Conservation (phyloP, 2,888 invertebrate genomes). For the Papilio protenor region DNA sequence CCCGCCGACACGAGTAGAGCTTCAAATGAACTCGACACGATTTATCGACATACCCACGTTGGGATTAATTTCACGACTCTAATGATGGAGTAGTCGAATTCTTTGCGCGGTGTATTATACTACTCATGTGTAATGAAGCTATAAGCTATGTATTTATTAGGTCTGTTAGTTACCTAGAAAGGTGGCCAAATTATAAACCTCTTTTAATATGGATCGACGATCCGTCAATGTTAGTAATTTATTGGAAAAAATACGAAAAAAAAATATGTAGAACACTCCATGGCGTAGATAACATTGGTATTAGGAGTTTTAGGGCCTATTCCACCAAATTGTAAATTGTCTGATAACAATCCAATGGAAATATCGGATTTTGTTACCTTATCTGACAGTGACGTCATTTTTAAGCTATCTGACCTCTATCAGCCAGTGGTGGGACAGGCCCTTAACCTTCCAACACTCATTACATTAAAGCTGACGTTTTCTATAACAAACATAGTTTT, state of each 20-base stretch:
- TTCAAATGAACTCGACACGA: slow-evolving; percentile 45
- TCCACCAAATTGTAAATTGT: too few species aligned
- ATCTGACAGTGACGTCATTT: too few species aligned
- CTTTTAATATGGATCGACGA: neutral
- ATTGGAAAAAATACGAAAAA: neutral
- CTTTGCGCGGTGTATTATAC: neutral
- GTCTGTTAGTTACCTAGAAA: too few species aligned
- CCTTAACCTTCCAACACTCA: neutral
- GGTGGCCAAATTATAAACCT: neutral
- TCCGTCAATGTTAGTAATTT: neutral
- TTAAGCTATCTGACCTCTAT: too few species aligned
- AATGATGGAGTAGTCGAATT: neutral
- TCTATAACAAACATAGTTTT: neutral
- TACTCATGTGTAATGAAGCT: neutral
- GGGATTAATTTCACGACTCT: slow-evolving; percentile 29
- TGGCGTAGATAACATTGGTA: neutral
- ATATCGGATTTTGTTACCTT: too few species aligned
- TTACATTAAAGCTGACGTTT: neutral
- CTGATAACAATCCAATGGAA: too few species aligned
- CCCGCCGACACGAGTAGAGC: slow-evolving; percentile 23
- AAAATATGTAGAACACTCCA: neutral
- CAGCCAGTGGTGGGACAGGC: too few species aligned
- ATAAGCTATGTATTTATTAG: neutral
- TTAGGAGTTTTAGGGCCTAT: neutral
- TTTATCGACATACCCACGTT: slow-evolving; percentile 38